Evolutionary conservation across 2,113 vertebrate species (phyloP).

Genomic region (Motacilla alba): DNA sequence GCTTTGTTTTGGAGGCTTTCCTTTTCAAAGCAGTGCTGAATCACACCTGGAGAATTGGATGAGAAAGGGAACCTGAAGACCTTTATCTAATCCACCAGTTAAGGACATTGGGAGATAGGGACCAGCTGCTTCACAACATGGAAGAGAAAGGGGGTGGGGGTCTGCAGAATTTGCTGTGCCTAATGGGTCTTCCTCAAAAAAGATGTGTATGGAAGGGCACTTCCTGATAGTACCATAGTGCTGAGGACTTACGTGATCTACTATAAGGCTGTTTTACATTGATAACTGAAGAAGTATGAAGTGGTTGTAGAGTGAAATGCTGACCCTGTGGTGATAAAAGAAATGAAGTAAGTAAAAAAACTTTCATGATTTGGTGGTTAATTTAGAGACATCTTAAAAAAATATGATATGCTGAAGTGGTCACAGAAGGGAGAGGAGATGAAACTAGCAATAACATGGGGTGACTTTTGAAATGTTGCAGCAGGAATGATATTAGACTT

Average conservation of each 20-base stretch:
- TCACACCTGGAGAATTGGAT: background rate
- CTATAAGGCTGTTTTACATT: background rate
- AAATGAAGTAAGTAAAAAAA: background rate
- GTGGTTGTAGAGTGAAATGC: background rate
- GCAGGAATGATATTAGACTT: background rate
- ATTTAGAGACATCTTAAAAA: background rate
- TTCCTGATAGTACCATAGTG: background rate
- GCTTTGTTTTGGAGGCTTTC: background rate
- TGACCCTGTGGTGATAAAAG: background rate
- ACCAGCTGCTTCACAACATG: background rate
- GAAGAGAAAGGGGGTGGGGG: background rate
- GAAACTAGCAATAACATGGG: background rate
- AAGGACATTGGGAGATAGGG: background rate
- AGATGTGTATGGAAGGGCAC: background rate
- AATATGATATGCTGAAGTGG: background rate
- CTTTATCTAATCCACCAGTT: background rate
- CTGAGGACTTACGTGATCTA: background rate
- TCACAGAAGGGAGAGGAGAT: background rate
- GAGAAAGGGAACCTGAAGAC: background rate
- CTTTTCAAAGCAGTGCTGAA: background rate
- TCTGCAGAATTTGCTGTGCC: background rate
- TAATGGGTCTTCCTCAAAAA: background rate
- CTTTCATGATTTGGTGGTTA: background rate
- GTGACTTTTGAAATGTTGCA: background rate
- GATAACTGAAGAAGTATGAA: background rate